These are phyloP conservation scores for Phasia obesa DNA, from an alignment of 2,888 invertebrate genomes.

Conservation along the genomic window DNA sequence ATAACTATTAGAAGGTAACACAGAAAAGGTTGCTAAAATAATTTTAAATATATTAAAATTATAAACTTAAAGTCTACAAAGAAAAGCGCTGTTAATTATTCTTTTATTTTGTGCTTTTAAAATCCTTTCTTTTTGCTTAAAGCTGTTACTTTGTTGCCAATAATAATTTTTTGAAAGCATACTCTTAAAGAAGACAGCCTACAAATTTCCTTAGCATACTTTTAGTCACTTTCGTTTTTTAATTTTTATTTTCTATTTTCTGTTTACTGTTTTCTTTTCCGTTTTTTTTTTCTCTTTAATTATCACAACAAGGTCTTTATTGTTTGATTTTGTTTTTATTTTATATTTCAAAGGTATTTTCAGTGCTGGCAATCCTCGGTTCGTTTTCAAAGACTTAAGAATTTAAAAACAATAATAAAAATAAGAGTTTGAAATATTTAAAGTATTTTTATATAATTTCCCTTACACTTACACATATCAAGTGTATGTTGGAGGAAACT, in stretches of 20 bases:
- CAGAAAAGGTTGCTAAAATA: too few relatives aligned
- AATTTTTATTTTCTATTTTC: neutral
- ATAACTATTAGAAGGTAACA: too few relatives aligned
- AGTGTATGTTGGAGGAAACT: too few relatives aligned
- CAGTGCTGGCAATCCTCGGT: conserved; percentile 13
- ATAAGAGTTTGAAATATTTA: neutral
- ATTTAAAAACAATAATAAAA: neutral
- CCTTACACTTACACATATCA: too few relatives aligned
- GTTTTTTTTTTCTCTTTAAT: conserved; percentile 28
- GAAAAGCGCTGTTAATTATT: neutral
- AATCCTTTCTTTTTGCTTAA: neutral
- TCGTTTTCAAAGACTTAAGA: neutral
- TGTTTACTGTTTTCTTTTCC: neutral
- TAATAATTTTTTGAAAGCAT: conserved; percentile 20
- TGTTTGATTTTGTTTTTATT: conserved; percentile 3
- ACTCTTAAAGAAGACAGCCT: neutral
- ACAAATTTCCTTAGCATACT: conserved; percentile 23
- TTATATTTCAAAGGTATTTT: conserved; percentile 19
- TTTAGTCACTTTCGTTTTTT: conserved; percentile 42
- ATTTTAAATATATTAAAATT: too few relatives aligned
- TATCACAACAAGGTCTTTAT: conserved; percentile 27
- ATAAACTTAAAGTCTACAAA: too few relatives aligned
- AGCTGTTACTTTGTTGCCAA: neutral
- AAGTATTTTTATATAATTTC: neutral
- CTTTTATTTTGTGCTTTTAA: neutral